Evolutionary conservation across 35 echinoderm and acorn worm species (phyloP), one percentile per base, ranked within the genome.

Genomic region (Apostichopus parvimensis): DNA sequence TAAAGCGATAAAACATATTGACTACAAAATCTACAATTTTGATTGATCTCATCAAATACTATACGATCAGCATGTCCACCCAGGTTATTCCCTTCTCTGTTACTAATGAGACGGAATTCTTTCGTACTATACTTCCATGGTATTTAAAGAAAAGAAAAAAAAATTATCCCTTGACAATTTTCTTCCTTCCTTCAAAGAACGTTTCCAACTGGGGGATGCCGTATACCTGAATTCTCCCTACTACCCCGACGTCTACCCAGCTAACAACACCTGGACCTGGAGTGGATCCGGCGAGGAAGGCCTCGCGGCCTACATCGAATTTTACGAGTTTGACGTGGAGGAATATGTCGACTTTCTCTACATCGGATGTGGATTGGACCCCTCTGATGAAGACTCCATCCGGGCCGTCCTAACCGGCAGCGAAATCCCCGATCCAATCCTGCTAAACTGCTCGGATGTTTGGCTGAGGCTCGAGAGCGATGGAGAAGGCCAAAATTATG

Each of bases 361-460:
- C 28, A 23, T 84, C n/a, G 81, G 81, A 9, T 84, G 81, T 15
- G 53, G 54, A 21, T 6, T n/a, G 5, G 81, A 84, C 56, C 81
- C 81, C 17, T 21, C 14, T 8, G 81, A 84, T 20, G 34, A 56
- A 56, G 57, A 54, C 17, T 22, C 55, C 7, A 20, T 58, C 54
- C 34, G 20, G 8, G 54, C 54, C 8, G 18, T 58, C 5, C 56
- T 55, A 4, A 84, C 81, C 20, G 81, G 81, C 23, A 54, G 57
- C 56, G 54, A 84, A 58, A 84, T 59, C 24, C 81, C 81, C 8
- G 54, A 56, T 8, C 54, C 81, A 84, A 15, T 84, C 58, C n/a
- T 59, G 17, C 7, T 82, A 9, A 59, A 84, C 24, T 84, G 81
- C 58, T 58, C 81, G 2, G 14, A 11, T 9, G 17, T 84, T n/a